Conservation (phyloP, 2,113 vertebrate genomes). For the Psettodes erumei region DNA sequence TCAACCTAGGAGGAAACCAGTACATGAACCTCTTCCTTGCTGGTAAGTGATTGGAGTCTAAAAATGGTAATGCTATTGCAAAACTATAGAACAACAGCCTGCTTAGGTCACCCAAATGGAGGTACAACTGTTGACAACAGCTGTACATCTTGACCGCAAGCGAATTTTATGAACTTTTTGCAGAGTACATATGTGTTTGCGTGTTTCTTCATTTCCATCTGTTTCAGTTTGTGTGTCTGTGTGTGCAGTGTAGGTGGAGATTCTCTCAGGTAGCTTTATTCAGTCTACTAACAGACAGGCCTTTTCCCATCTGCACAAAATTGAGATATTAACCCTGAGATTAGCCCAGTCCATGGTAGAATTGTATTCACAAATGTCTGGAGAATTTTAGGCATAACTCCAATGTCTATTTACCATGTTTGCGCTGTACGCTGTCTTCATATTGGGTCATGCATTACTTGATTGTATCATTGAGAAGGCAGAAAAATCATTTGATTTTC, state of each 20-base stretch:
- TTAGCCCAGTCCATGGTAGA: background rate
- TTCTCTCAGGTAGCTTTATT: background rate
- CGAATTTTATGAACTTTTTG: slow-evolving; percentile 1
- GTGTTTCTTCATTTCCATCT: background rate
- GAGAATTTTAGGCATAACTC: background rate
- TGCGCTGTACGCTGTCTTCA: background rate
- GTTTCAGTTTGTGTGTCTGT: background rate
- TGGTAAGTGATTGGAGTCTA: slow-evolving; percentile 86
- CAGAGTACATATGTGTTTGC: background rate
- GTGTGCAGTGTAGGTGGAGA: background rate
- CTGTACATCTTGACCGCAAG: background rate
- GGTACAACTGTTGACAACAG: background rate
- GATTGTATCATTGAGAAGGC: background rate
- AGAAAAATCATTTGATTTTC: background rate
- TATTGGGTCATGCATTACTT: background rate
- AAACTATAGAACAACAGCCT: background rate
- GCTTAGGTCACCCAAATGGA: background rate
- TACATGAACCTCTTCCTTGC: slow-evolving; percentile 92
- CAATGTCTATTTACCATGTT: background rate
- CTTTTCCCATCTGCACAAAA: slow-evolving; percentile 16
- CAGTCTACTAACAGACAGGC: background rate
- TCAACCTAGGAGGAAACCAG: slow-evolving; percentile 90
- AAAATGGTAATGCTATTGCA: background rate
- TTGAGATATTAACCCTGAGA: background rate
- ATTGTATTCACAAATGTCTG: background rate